Conservation (phyloP, 2,113 vertebrate genomes). For the Clarias magur region DNA sequence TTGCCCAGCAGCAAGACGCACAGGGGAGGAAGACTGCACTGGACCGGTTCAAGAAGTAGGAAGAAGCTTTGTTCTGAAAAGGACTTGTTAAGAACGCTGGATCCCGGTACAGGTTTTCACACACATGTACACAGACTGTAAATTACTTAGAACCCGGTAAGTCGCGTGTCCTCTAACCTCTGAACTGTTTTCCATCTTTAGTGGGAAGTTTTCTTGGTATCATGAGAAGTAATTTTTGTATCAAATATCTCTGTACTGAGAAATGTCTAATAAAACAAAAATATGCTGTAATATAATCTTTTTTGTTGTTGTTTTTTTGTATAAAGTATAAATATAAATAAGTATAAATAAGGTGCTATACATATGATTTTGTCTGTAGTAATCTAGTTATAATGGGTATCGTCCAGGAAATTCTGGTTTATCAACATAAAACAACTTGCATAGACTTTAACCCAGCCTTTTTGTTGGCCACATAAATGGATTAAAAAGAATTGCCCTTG, state of each 20-base stretch:
- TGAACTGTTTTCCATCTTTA: background rate
- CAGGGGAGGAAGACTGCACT: conserved; percentile 68
- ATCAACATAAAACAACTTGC: background rate
- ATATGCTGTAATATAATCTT: background rate
- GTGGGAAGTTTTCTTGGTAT: background rate
- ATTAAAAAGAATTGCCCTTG: background rate
- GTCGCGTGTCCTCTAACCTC: background rate
- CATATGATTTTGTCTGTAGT: background rate
- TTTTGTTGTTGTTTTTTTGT: background rate
- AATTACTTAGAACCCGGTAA: background rate
- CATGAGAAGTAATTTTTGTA: background rate
- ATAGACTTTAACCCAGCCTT: too few relatives aligned
- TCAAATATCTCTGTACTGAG: background rate
- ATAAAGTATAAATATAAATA: background rate
- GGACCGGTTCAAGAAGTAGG: conserved; percentile 80
- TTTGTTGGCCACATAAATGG: too few relatives aligned
- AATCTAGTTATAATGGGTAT: background rate
- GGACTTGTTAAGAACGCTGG: background rate
- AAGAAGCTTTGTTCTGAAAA: conserved; percentile 5
- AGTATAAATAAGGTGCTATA: too few relatives aligned
- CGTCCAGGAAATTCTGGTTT: background rate
- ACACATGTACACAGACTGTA: background rate
- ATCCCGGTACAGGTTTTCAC: background rate
- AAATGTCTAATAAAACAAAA: background rate
- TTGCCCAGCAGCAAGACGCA: background rate